phyloP scores from a whole-genome alignment of 2,113 vertebrate genomes.

The Ageneiosus marmoratus region DNA sequence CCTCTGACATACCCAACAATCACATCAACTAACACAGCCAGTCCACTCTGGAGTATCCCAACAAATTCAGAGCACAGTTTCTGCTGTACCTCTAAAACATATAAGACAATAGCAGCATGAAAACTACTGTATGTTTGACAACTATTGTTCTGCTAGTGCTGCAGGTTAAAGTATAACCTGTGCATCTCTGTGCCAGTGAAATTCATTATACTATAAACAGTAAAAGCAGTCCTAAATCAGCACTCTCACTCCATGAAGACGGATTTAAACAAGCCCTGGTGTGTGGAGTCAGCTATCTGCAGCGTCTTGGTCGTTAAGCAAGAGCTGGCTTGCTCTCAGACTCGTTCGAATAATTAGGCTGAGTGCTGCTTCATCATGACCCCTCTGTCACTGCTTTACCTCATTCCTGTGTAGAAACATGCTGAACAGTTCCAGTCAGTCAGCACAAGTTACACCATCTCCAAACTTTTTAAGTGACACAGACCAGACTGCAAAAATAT shows the following conservation, averaged over 20 bases:
- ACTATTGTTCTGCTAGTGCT: neutral
- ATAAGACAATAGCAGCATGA: too few relatives aligned
- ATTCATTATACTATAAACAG: slow-evolving; percentile 13
- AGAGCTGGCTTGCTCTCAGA: slow-evolving; percentile 19
- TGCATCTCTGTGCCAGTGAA: neutral
- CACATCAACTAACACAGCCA: neutral
- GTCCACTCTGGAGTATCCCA: neutral
- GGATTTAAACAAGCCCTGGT: slow-evolving; percentile 11
- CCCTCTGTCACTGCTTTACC: neutral
- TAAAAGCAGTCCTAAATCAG: slow-evolving; percentile 15
- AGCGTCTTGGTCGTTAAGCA: neutral
- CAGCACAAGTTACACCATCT: neutral
- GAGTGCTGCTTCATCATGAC: slow-evolving; percentile 18
- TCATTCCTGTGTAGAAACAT: neutral
- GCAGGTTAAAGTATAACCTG: neutral
- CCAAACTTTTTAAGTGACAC: neutral
- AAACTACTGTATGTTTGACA: neutral
- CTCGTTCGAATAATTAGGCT: slow-evolving; percentile 21
- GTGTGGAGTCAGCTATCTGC: slow-evolving; percentile 14
- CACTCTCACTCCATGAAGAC: neutral
- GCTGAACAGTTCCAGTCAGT: neutral
- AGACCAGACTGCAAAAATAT: neutral
- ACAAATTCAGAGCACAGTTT: neutral
- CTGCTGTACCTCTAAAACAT: neutral
- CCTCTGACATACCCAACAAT: neutral